These are phyloP conservation scores for Bombus vancouverensis DNA, from an alignment of 1,140 invertebrate species.

Conservation along the genomic window DNA sequence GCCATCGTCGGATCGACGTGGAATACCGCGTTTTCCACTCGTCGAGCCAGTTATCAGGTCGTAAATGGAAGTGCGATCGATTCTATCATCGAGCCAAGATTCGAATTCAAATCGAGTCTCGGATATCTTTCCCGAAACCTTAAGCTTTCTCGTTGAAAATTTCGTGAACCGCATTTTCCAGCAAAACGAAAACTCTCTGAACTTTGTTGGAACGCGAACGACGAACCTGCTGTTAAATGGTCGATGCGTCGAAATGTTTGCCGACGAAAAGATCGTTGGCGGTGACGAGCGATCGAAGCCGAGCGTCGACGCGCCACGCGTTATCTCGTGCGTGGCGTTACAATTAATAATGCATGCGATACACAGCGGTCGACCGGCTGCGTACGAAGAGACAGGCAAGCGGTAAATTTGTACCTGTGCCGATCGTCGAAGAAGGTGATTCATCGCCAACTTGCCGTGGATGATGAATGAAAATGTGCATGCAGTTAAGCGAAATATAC, in stretches of 20 bases:
- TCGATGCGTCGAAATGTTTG: background rate
- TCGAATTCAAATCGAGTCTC: background rate
- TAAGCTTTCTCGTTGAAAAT: background rate
- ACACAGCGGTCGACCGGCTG: constrained; percentile 28
- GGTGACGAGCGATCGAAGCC: background rate
- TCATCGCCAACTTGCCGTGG: constrained; percentile 48
- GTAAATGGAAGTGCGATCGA: too few species aligned
- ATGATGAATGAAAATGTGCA: constrained; percentile 66
- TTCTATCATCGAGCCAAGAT: background rate
- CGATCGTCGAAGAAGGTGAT: constrained; percentile 61
- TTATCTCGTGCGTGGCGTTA: constrained; percentile 23
- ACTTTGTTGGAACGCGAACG: too few species aligned
- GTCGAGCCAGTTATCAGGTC: background rate
- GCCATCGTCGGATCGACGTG: background rate
- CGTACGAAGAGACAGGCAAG: constrained; percentile 32
- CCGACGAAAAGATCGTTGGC: background rate
- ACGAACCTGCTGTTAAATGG: accelerated
- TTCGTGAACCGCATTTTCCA: background rate
- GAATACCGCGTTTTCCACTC: background rate
- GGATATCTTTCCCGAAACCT: too few species aligned
- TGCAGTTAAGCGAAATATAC: constrained; percentile 50
- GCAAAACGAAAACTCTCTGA: background rate
- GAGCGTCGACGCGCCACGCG: background rate
- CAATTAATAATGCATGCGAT: constrained; percentile 69
- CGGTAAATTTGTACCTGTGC: constrained; percentile 60